A percentile compares a stretch with the other conserved stretches of the same genome.
These are phyloP conservation scores for Muscicapa striata DNA, from an alignment of 2,797 vertebrate species.

Conservation along the genomic window DNA sequence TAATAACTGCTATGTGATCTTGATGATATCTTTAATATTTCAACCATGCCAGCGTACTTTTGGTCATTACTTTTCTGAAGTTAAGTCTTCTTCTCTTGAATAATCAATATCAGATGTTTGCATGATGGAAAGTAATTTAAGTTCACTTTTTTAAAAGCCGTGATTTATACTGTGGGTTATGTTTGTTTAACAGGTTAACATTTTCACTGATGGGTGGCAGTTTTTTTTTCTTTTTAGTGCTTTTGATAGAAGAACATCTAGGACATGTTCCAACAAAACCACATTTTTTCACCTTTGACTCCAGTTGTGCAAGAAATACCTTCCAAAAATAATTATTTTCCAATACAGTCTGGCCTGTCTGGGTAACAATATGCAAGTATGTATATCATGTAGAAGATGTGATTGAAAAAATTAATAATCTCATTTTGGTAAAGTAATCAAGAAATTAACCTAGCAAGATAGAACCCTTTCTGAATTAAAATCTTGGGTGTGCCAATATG, in stretches of 20 bases:
- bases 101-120: constrained; percentile 58
- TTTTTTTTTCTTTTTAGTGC: constrained; percentile 17
- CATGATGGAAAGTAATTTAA: constrained; percentile 51
- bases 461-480: background rate
- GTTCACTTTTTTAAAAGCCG: background rate
- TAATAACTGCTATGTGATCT: background rate
- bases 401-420: background rate
- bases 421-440: background rate
- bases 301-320: background rate
- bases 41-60: constrained; percentile 12
- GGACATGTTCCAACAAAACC: background rate
- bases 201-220: constrained; percentile 47
- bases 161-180: background rate
- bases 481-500: background rate
- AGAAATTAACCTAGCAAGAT: background rate
- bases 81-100: constrained; percentile 39
- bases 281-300: background rate
- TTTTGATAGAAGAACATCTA: background rate
- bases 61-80: constrained; percentile 33
- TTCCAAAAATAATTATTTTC: background rate
- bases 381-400: background rate
- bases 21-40: constrained; percentile 11
- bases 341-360: background rate
- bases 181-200: background rate
- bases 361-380: background rate